A percentile compares a stretch with the other conserved stretches of the same genome.
Evolutionary conservation across 1,140 invertebrate genomes (phyloP).

Genomic region (Lasaia peninsularis): DNA sequence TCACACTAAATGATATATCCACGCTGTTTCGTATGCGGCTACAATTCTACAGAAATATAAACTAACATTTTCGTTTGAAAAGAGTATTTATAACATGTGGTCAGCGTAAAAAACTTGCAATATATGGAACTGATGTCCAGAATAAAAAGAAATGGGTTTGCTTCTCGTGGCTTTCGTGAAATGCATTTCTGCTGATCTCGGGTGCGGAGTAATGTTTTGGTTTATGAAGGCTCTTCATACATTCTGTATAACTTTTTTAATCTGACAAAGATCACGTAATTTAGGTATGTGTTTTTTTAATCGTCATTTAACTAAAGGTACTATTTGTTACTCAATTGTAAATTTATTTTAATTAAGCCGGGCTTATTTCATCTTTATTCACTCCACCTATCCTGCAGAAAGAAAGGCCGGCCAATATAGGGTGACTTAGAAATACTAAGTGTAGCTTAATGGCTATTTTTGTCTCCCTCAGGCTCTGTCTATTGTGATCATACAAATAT

Average conservation of each 20-base stretch:
- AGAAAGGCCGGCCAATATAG: no score
- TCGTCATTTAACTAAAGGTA: no score
- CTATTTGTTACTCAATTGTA: no score
- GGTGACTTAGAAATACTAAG: no score
- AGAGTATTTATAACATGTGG: conserved; percentile 18
- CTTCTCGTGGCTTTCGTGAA: background rate
- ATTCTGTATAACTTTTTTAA: background rate
- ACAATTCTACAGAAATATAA: conserved; percentile 16
- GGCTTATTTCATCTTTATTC: no score
- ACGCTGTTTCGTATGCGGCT: conserved; percentile 14
- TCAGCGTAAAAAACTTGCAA: conserved; percentile 17
- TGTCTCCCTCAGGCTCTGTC: no score
- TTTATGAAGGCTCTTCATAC: background rate
- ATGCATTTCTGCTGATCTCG: background rate
- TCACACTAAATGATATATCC: conserved; percentile 9
- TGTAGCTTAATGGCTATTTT: no score
- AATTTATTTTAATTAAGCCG: no score
- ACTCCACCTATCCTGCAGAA: no score
- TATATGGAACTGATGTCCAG: conserved; percentile 8
- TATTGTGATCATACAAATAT: no score
- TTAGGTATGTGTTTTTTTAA: no score
- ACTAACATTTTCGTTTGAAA: conserved; percentile 19
- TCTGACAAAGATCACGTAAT: no score
- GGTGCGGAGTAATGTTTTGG: background rate
- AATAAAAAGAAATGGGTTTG: background rate